Evolutionary conservation across 2,113 vertebrate species (phyloP), one percentile per base, ranked within the genome.

Genomic region (Microtus montanus): DNA sequence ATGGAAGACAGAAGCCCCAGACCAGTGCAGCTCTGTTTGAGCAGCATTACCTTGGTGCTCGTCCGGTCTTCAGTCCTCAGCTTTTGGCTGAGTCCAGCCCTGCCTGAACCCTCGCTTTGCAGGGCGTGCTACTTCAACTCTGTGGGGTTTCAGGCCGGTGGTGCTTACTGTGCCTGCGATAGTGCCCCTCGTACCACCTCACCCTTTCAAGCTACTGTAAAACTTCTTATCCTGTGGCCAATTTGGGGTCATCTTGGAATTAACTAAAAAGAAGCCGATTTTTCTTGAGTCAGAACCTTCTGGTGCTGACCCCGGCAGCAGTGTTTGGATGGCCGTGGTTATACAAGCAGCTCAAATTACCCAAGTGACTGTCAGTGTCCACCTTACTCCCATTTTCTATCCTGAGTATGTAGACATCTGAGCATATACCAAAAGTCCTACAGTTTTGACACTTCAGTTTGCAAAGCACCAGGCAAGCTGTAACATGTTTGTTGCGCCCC

Each of bases 41-140:
- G 7, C 24, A 12, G 24, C 20, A 1, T 2, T 28, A 6, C 1
- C 35, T 58, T 44, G 35, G 20, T 70, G 54, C 8, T 19, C 0
- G 20, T 20, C 78, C 20, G 0, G 4, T 22, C 52, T 35, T 82
- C 7, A 1, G 11, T 13, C 52, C 52, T 58, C 52, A 1, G 52
- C 20, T 61, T 12, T 58, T 4, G 12, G 1, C 26, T 64, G 35
- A 84, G 35, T 66, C 0, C 41, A 35, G 17, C 12, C 1, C 2
- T 61, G 52, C 52, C 33, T 33, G 3, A 52, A 66, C 38, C 47
- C 20, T 7, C 24, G 41, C 41, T 22, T 1, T 0, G 33, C 2
- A 0, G 15, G 44, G 2, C 35, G 0, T 7, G 79, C 79, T 3
- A 20, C 7, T 3, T 1, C 0, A 22, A 3, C 44, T 6, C n/a